phyloP scores from a whole-genome alignment of 2,888 invertebrate species.

The Malthinus seriepunctatus region DNA sequence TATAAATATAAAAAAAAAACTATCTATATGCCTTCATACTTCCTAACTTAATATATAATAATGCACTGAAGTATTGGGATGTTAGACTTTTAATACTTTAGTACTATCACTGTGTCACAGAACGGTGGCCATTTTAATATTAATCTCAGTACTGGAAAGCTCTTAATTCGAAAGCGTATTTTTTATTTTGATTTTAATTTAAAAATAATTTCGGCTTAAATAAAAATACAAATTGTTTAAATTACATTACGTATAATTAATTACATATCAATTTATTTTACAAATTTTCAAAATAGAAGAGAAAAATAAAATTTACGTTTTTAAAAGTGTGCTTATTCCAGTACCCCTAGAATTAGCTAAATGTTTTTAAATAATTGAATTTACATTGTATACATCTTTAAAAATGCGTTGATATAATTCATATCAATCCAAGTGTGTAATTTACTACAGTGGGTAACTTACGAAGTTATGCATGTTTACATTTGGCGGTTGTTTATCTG shows the following conservation, averaged over 20 bases:
- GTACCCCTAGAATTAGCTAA: conserved; percentile 53
- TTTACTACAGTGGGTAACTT: conserved; percentile 41
- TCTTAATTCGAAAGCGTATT: conserved; percentile 16
- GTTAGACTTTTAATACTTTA: conserved; percentile 57
- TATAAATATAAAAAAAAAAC: conserved; percentile 50
- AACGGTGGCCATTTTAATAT: conserved; percentile 53
- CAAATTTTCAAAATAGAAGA: background rate
- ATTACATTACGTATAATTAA: background rate
- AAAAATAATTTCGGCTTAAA: too few species aligned
- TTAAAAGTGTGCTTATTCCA: conserved; percentile 40
- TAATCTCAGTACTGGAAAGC: conserved; percentile 50
- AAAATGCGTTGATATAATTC: conserved; percentile 55
- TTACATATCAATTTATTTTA: background rate
- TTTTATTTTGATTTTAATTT: conserved; percentile 2
- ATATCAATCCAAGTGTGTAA: conserved; percentile 57
- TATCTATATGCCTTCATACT: conserved; percentile 58
- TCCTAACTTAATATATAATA: conserved; percentile 55
- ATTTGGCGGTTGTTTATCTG: conserved; percentile 56
- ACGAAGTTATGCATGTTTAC: conserved; percentile 53
- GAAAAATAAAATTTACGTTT: background rate
- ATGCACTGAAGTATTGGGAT: conserved; percentile 58
- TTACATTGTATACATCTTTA: conserved; percentile 54
- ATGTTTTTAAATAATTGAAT: conserved; percentile 57
- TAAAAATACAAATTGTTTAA: too few species aligned
- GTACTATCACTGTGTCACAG: conserved; percentile 55